Conservation (phyloP, 2,113 vertebrate species). For the Saccopteryx bilineata region DNA sequence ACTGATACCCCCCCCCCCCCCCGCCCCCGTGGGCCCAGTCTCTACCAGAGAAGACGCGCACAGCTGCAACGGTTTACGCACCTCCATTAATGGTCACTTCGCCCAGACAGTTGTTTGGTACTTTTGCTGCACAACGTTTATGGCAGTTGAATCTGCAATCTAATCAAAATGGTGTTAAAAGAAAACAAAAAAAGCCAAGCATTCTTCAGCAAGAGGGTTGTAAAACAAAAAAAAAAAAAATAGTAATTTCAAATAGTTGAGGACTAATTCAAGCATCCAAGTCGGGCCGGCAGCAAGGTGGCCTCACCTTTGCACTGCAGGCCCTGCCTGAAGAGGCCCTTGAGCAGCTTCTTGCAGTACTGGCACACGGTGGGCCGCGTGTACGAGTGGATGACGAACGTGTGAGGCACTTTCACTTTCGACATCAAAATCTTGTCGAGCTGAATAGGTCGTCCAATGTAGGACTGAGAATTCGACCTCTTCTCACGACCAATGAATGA, state of each 20-base stretch:
- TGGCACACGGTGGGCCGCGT: slow-evolving; percentile 97
- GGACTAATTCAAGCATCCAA: background rate
- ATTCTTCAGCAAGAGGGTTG: background rate
- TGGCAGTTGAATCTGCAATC: slow-evolving; percentile 99
- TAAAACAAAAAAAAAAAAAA: background rate
- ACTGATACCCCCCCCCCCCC: no score
- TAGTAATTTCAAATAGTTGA: background rate
- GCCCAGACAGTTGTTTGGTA: slow-evolving; percentile 98
- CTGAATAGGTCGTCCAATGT: slow-evolving; percentile 96
- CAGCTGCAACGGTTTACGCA: slow-evolving; percentile 74
- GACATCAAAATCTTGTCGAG: slow-evolving; percentile 97
- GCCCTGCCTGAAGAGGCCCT: slow-evolving; percentile 92
- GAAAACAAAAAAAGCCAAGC: slow-evolving; percentile 42
- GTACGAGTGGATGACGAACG: slow-evolving; percentile 98
- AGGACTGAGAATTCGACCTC: slow-evolving; percentile 96
- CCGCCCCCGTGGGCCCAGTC: background rate
- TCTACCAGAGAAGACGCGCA: background rate
- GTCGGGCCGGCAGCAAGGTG: background rate
- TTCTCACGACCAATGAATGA: slow-evolving; percentile 93
- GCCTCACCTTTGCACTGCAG: slow-evolving; percentile 92
- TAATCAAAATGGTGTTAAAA: slow-evolving; percentile 80
- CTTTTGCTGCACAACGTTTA: slow-evolving; percentile 97
- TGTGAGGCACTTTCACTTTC: slow-evolving; percentile 99
- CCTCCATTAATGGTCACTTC: slow-evolving; percentile 97
- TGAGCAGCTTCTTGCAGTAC: slow-evolving; percentile 97